A percentile compares a stretch with the other conserved stretches of the same genome.
Evolutionary conservation across 1,140 invertebrate species (phyloP).

Genomic region (Venustaconcha ellipsiformis): DNA sequence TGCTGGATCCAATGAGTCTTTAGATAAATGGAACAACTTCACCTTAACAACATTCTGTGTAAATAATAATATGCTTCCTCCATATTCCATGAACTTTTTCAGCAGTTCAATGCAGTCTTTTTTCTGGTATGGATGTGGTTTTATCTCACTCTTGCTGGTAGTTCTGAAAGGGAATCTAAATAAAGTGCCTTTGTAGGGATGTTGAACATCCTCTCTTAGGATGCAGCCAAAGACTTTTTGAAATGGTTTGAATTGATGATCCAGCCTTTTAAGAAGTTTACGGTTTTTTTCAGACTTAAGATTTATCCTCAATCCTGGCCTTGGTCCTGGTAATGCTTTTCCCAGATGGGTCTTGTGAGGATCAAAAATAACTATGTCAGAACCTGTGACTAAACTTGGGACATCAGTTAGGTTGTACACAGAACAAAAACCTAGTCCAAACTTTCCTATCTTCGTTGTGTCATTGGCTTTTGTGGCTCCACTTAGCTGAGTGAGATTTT

Average conservation of each 20-base stretch:
- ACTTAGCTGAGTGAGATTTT: constrained; percentile 47
- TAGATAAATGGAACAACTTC: too few relatives aligned
- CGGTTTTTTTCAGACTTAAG: constrained; percentile 36
- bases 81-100: constrained; percentile 41
- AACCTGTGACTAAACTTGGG: constrained; percentile 60
- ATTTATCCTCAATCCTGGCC: constrained; percentile 60
- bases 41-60: neutral
- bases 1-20: too few relatives aligned
- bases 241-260: constrained; percentile 58
- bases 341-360: constrained; percentile 59
- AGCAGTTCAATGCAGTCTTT: constrained; percentile 51
- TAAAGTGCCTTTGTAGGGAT: neutral
- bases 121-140: neutral
- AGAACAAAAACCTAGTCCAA: constrained; percentile 62
- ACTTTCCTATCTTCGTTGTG: constrained; percentile 56
- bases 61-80: neutral
- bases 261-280: constrained; percentile 33
- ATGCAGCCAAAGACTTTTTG: constrained; percentile 56
- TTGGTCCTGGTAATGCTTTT: constrained; percentile 30
- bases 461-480: constrained; percentile 53
- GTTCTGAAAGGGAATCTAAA: neutral
- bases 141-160: neutral
- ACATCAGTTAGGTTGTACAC: constrained; percentile 67
- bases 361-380: constrained; percentile 64
- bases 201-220: neutral